phyloP scores from a whole-genome alignment of 2,797 vertebrate genomes.

The Carapus acus region DNA sequence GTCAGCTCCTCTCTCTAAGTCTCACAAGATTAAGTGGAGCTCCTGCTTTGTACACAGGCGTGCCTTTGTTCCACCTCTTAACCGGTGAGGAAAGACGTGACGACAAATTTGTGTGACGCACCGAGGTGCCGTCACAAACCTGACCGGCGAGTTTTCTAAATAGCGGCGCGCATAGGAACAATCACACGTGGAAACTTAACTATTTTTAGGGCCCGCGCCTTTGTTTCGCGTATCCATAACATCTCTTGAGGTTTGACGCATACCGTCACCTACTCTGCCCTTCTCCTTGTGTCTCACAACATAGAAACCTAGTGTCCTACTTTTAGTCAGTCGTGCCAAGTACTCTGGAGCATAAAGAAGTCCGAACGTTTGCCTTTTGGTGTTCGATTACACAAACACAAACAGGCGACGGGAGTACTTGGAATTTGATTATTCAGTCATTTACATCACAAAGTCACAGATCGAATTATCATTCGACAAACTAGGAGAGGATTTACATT shows the following conservation, averaged over 20 bases:
- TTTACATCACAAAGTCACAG: too few species aligned
- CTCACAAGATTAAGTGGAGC: background rate
- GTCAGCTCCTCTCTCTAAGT: background rate
- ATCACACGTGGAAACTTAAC: background rate
- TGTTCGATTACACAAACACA: too few species aligned
- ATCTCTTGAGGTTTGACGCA: background rate
- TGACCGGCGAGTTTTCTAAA: slow-evolving; percentile 33
- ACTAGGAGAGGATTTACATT: too few species aligned
- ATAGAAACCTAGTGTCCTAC: slow-evolving; percentile 1
- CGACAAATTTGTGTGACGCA: slow-evolving; percentile 44
- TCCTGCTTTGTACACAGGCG: slow-evolving; percentile 34
- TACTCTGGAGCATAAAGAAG: too few species aligned
- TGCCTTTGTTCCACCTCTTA: background rate
- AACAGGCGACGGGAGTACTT: too few species aligned
- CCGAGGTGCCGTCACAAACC: slow-evolving; percentile 35
- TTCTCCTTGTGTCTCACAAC: background rate
- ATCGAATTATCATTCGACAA: too few species aligned
- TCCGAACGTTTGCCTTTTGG: too few species aligned
- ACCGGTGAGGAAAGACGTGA: slow-evolving; percentile 17
- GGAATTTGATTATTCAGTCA: too few species aligned
- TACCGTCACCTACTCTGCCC: slow-evolving; percentile 1
- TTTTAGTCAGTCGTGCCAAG: background rate
- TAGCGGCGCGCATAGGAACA: slow-evolving; percentile 5
- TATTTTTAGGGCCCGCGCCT: slow-evolving; percentile 22
- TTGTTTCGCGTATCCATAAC: slow-evolving; percentile 2